Evolutionary conservation across 2,797 vertebrate species (phyloP).

Genomic region (Hipposideros larvatus): DNA sequence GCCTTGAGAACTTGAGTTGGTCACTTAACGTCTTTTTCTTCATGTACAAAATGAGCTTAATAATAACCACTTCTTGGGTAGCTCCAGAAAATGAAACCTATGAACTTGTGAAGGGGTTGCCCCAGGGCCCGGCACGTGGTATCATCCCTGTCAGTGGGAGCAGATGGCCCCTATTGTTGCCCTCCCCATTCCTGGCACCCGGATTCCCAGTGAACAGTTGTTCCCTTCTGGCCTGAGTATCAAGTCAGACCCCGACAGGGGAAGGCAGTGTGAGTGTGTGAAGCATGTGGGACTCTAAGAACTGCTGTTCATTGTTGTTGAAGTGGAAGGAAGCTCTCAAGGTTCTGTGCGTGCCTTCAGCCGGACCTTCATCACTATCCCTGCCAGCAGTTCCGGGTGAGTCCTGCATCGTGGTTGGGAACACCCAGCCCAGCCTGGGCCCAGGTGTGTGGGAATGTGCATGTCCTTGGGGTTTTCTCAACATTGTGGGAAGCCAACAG

Average conservation of each 20-base stretch:
- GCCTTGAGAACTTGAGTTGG: too few relatives aligned
- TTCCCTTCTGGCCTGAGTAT: neutral
- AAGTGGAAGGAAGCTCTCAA: conserved; percentile 1
- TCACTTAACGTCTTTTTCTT: too few relatives aligned
- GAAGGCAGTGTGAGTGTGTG: neutral
- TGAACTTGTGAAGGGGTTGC: too few relatives aligned
- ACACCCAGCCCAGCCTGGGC: neutral
- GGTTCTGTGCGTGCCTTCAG: conserved; percentile 33
- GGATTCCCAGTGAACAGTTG: neutral
- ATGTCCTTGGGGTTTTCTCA: neutral
- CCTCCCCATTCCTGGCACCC: neutral
- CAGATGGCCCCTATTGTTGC: neutral
- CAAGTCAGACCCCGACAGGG: neutral
- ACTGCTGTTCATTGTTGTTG: neutral
- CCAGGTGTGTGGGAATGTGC: neutral
- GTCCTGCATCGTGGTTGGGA: neutral
- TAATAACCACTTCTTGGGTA: too few relatives aligned
- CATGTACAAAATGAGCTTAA: too few relatives aligned
- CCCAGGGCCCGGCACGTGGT: too few relatives aligned
- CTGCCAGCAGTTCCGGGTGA: neutral
- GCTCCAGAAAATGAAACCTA: too few relatives aligned
- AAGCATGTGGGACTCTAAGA: neutral
- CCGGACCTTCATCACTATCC: neutral
- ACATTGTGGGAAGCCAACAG: neutral
- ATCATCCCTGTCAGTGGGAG: too few relatives aligned